A percentile compares a stretch with the other conserved stretches of the same genome.
These are phyloP conservation scores for Clarias pachynema DNA, from an alignment of 2,797 vertebrate genomes.

Conservation along the genomic window DNA sequence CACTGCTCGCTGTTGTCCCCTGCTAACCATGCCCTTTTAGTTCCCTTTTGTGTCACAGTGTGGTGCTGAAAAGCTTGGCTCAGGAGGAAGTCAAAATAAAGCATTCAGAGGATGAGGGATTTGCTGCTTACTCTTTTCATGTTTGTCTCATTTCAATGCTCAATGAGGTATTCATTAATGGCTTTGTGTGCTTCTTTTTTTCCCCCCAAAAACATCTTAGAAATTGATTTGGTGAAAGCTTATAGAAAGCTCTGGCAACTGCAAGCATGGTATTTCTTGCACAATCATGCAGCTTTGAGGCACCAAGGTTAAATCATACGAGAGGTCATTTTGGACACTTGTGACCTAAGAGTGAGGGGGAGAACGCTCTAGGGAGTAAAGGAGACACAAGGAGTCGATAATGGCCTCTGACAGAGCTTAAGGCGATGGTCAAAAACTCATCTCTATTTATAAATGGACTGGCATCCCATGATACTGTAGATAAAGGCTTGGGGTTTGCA, in stretches of 20 bases:
- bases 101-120: background rate
- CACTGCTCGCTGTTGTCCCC: conserved; percentile 1
- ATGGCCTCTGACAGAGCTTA: background rate
- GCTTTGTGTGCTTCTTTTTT: background rate
- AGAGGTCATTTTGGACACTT: background rate
- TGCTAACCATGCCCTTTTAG: conserved; percentile 17
- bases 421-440: background rate
- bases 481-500: background rate
- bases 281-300: background rate
- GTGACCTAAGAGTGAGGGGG: background rate
- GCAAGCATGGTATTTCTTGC: background rate
- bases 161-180: background rate
- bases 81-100: conserved; percentile 14
- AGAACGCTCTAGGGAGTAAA: background rate
- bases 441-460: background rate
- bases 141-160: background rate
- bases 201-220: background rate
- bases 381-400: background rate
- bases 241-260: background rate
- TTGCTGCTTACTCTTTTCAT: background rate
- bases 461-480: background rate
- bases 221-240: background rate
- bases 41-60: conserved; percentile 18
- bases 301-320: background rate
- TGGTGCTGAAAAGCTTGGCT: conserved; percentile 20